Evolutionary conservation across 2,888 invertebrate genomes (phyloP), one percentile per base, ranked within the genome.

Genomic region (Macrophya alboannulata): DNA sequence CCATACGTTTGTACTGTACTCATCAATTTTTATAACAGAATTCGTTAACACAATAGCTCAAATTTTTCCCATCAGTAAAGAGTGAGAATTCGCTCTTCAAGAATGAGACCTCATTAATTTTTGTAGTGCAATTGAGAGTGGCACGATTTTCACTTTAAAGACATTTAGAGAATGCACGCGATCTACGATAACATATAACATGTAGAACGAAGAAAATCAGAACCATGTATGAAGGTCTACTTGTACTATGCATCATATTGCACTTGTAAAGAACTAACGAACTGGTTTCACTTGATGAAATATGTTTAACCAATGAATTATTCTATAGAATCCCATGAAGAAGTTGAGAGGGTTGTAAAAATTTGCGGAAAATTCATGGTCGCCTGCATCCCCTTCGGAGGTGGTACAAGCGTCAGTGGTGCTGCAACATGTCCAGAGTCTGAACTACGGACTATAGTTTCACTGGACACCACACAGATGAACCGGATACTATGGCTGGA

Each of bases 401-500:
- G 99, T 1, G 99, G 99, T 0, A 99, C 99, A 0, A 98, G 98
- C 68, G 99, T 99, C 0, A 98, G 98, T 0, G 97, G 98, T 0
- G 97, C 98, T 0, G 95, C 98, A 12, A 96, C 97, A 79, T 99
- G 99, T 92, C 99, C 99, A 0, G 94, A 94, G 17, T 93, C 96
- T 43, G 98, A 98, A 93, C 94, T 94, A 40, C 94, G 97, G 81
- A 97, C 97, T 89, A 99, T 99, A 87, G 95, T 99, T 51, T 97
- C 97, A 0, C 92, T 99, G 87, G 99, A 99, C 93, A 99, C 98
- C 72, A 97, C 98, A 43, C 98, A 98, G 92, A 99, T 99, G 99
- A 99, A 99, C 94, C 95, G 96, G 88, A 97, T 99, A 92, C 93
- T 99, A 48, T 99, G 99, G 99, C 94, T 99, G 79, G 99, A 99